These are phyloP conservation scores for Psilopsiagon aurifrons DNA, from an alignment of 2,113 vertebrate species.

Conservation along the genomic window DNA sequence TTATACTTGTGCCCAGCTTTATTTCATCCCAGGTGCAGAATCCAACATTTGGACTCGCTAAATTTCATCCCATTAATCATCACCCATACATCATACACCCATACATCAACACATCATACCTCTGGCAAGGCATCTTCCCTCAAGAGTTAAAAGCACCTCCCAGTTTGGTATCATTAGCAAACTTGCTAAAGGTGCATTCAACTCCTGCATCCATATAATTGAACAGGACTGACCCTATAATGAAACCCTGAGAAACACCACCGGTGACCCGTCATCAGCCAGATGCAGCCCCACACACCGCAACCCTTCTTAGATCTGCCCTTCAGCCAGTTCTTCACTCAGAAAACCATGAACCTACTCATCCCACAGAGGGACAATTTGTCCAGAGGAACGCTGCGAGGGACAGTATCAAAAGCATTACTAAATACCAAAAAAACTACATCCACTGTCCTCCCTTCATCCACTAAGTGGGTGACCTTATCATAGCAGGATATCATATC, in stretches of 20 bases:
- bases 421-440: background rate
- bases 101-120: too few species aligned
- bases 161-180: background rate
- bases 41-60: background rate
- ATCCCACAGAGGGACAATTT: background rate
- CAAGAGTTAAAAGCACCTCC: background rate
- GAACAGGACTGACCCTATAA: background rate
- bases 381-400: background rate
- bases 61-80: background rate
- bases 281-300: background rate
- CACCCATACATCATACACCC: too few species aligned
- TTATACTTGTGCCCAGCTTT: background rate
- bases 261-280: background rate
- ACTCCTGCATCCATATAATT: background rate
- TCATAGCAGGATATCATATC: background rate
- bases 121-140: background rate
- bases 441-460: background rate
- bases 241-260: background rate
- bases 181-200: background rate
- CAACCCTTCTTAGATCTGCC: background rate
- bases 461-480: background rate
- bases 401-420: background rate
- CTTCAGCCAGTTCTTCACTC: background rate
- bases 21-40: background rate
- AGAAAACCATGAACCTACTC: background rate